phyloP scores from a whole-genome alignment of 1,140 invertebrate genomes.

The Theocolax elegans region DNA sequence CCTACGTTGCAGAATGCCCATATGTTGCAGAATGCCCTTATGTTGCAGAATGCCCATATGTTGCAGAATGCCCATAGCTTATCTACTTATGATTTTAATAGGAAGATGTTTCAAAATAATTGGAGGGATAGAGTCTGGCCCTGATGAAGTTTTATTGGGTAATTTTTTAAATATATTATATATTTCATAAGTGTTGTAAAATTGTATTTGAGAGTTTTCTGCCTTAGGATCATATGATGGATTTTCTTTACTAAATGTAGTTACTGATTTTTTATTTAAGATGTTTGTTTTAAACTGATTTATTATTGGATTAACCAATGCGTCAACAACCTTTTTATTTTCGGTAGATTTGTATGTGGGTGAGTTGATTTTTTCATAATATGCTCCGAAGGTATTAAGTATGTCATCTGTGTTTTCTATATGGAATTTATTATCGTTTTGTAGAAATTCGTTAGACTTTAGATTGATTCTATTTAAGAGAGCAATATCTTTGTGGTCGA shows the following conservation, averaged over 20 bases:
- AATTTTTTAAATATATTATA: slow-evolving; percentile 1
- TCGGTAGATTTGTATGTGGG: not conserved
- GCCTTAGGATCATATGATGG: not conserved
- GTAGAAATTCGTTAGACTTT: not conserved
- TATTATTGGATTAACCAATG: not conserved
- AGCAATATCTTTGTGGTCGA: not conserved
- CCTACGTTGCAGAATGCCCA: too few relatives aligned
- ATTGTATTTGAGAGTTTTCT: not conserved
- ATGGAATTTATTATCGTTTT: not conserved
- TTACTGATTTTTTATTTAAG: not conserved
- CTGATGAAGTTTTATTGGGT: slow-evolving; percentile 15
- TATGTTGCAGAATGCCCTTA: too few relatives aligned
- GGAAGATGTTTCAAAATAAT: not conserved
- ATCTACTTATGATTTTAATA: not conserved
- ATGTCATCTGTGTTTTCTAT: not conserved
- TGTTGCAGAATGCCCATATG: too few relatives aligned
- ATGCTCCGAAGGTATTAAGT: slow-evolving; percentile 10
- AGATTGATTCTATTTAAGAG: not conserved
- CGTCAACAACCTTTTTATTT: not conserved
- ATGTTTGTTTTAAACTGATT: not conserved
- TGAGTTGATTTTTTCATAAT: not conserved
- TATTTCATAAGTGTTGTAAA: not conserved
- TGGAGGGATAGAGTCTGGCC: not conserved
- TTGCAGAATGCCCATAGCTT: too few relatives aligned
- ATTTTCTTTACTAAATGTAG: not conserved